phyloP scores from a whole-genome alignment of 2,797 vertebrate genomes.

The Pseudomugil gertrudae region DNA sequence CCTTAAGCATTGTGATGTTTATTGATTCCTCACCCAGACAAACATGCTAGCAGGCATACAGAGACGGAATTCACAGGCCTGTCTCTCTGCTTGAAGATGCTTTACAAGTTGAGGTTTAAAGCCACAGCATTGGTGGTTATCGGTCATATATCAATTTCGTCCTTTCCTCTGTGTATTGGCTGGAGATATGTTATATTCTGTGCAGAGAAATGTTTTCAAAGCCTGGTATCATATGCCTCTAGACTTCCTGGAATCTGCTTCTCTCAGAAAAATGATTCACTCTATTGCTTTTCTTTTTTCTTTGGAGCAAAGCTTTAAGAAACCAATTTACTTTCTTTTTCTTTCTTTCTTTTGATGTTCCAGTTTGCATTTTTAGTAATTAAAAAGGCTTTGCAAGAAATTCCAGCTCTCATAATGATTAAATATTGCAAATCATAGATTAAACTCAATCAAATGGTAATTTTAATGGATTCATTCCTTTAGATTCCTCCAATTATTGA shows the following conservation, averaged over 20 bases:
- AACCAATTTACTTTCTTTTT: background rate
- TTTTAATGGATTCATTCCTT: background rate
- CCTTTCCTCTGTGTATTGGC: slow-evolving; percentile 10
- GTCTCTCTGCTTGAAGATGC: slow-evolving; percentile 11
- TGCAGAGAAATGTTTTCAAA: slow-evolving; percentile 8
- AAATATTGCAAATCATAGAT: background rate
- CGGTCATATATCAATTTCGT: background rate
- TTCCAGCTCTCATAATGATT: background rate
- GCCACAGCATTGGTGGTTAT: background rate
- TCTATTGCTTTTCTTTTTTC: background rate
- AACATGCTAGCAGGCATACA: background rate
- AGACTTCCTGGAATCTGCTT: background rate
- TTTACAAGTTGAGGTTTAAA: slow-evolving; percentile 22
- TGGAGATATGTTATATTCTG: background rate
- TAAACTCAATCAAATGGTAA: background rate
- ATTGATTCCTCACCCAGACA: slow-evolving; percentile 29
- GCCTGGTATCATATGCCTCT: background rate
- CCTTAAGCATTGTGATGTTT: background rate
- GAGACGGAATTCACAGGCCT: background rate
- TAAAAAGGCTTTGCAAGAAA: background rate
- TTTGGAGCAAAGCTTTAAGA: background rate
- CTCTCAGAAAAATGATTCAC: background rate
- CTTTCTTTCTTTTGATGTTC: background rate
- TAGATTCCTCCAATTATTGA: background rate
- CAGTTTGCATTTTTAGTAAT: background rate